phyloP scores from a whole-genome alignment of 2,888 invertebrate species.

The Ctena decussata region DNA sequence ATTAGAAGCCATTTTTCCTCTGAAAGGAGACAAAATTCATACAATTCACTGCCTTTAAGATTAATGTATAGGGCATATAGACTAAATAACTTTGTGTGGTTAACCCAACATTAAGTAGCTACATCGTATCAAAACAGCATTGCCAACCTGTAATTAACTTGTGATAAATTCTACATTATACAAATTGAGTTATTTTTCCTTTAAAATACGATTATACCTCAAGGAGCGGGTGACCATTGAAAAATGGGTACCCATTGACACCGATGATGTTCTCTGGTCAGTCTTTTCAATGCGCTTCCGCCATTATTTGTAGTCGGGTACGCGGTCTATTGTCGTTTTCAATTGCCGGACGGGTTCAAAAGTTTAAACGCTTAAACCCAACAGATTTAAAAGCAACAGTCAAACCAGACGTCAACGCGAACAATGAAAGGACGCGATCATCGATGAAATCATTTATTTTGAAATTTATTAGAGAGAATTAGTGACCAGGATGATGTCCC shows the following conservation, averaged over 20 bases:
- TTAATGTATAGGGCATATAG: background rate
- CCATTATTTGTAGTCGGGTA: slow-evolving; percentile 49
- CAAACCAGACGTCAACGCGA: background rate
- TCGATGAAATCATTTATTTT: background rate
- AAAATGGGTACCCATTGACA: slow-evolving; percentile 25
- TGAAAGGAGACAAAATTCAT: too few species aligned
- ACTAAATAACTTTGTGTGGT: background rate
- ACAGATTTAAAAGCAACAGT: slow-evolving; percentile 19
- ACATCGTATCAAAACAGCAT: slow-evolving; percentile 26
- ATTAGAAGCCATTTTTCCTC: too few species aligned
- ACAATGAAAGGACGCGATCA: slow-evolving; percentile 34
- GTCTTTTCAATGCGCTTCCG: slow-evolving; percentile 40
- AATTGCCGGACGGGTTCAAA: slow-evolving; percentile 60
- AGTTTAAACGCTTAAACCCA: slow-evolving; percentile 64
- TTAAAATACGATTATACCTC: slow-evolving; percentile 42
- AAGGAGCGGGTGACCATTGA: slow-evolving; percentile 37
- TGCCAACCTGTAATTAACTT: slow-evolving; percentile 55
- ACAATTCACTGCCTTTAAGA: background rate
- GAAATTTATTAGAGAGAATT: slow-evolving; percentile 10
- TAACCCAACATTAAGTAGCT: background rate
- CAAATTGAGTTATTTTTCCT: slow-evolving; percentile 68
- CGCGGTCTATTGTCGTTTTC: slow-evolving; percentile 50
- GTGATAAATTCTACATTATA: slow-evolving; percentile 65
- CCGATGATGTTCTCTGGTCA: background rate
- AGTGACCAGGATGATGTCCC: slow-evolving; percentile 43